phyloP scores from a whole-genome alignment of 2,797 vertebrate genomes.

The Micropoecilia bifurca region DNA sequence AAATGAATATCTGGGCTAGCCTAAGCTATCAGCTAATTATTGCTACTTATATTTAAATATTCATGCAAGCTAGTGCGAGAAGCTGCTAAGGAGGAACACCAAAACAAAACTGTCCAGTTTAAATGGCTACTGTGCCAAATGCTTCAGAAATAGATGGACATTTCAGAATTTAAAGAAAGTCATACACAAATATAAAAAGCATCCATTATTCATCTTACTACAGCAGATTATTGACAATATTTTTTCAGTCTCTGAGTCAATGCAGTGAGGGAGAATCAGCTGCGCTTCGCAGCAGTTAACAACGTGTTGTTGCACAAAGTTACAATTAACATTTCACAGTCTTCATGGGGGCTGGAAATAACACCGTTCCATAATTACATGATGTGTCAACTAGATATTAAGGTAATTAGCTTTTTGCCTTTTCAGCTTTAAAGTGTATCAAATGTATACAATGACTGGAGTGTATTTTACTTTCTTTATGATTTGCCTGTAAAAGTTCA shows the following conservation, averaged over 20 bases:
- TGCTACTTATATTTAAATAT: background rate
- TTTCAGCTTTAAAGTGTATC: background rate
- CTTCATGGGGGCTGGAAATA: constrained; percentile 1
- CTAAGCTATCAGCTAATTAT: background rate
- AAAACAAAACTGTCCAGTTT: background rate
- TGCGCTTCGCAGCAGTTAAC: background rate
- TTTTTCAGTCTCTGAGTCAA: background rate
- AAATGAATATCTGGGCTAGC: background rate
- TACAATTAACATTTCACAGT: constrained; percentile 12
- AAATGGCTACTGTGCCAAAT: background rate
- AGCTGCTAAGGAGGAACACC: background rate
- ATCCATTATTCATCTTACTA: background rate
- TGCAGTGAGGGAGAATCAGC: background rate
- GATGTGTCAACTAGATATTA: background rate
- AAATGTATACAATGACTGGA: background rate
- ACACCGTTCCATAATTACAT: background rate
- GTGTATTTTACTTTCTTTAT: background rate
- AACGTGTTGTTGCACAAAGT: constrained; percentile 6
- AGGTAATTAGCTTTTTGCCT: background rate
- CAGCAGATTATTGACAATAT: background rate
- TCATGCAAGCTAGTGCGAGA: background rate
- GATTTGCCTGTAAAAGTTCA: background rate
- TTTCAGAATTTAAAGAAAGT: background rate
- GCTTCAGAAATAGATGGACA: background rate
- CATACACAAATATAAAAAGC: background rate